Evolutionary conservation across 2,113 vertebrate species (phyloP).

Genomic region (Otus sunia): DNA sequence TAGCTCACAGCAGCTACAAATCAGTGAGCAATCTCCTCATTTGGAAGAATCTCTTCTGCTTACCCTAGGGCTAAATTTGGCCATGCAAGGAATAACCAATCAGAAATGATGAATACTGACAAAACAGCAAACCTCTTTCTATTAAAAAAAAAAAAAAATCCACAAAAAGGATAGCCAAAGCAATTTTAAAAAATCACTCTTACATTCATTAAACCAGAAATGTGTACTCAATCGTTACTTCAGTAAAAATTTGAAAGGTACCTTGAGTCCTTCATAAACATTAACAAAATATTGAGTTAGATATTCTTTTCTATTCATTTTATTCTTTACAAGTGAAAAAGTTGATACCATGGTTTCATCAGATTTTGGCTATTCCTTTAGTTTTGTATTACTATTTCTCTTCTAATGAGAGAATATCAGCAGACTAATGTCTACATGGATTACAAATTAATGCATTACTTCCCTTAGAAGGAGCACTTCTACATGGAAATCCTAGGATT

Average conservation of each 20-base stretch:
- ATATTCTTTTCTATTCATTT: background rate
- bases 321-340: background rate
- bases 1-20: constrained; percentile 4
- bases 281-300: background rate
- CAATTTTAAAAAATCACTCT: background rate
- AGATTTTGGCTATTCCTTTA: background rate
- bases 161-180: background rate
- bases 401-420: background rate
- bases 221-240: accelerated
- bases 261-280: background rate
- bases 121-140: background rate
- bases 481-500: background rate
- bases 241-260: background rate
- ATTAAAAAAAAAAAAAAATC: background rate
- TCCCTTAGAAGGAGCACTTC: background rate
- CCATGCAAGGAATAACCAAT: background rate
- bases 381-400: background rate
- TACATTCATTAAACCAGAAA: background rate
- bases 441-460: background rate
- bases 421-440: background rate
- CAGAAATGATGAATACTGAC: background rate
- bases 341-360: background rate
- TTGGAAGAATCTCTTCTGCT: background rate
- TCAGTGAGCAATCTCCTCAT: background rate
- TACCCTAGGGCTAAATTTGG: background rate